Percentiles rank a stretch among this genome's conserved stretches.
Conservation (phyloP, 2,888 invertebrate genomes). For the Chaetogeoica ovagalla region DNA sequence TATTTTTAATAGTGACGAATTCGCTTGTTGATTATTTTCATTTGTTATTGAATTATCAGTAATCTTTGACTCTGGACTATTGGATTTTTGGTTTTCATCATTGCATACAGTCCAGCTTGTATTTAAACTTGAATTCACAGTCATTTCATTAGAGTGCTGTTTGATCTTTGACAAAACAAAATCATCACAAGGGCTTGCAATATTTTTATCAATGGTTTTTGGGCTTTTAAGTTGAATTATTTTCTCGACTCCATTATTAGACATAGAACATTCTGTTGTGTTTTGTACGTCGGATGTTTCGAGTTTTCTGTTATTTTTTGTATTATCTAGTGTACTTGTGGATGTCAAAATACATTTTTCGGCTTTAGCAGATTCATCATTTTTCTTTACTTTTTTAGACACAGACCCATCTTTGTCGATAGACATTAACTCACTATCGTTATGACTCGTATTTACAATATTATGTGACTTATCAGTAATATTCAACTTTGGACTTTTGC, state of each 20-base stretch:
- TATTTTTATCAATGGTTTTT: neutral
- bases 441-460: neutral
- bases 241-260: slow-evolving; percentile 2
- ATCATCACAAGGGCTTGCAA: neutral
- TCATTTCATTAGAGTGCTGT: slow-evolving; percentile 13
- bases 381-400: neutral
- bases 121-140: slow-evolving; percentile 22
- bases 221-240: neutral
- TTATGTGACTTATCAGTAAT: neutral
- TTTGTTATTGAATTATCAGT: too few species aligned
- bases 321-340: neutral
- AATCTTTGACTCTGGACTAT: neutral
- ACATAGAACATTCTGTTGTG: neutral
- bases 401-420: neutral
- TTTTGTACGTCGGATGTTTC: neutral
- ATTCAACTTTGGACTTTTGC: slow-evolving; percentile 13
- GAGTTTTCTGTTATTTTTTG: neutral
- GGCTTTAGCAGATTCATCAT: neutral
- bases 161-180: slow-evolving; percentile 33
- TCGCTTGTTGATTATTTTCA: too few species aligned
- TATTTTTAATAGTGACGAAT: too few species aligned
- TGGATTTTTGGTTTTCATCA: neutral
- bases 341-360: neutral
- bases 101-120: slow-evolving; percentile 37
- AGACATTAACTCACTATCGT: slow-evolving; percentile 4